Base-by-base conservation (phyloP, 2,113 vertebrate species). In the Amblyopsis rosae region DNA sequence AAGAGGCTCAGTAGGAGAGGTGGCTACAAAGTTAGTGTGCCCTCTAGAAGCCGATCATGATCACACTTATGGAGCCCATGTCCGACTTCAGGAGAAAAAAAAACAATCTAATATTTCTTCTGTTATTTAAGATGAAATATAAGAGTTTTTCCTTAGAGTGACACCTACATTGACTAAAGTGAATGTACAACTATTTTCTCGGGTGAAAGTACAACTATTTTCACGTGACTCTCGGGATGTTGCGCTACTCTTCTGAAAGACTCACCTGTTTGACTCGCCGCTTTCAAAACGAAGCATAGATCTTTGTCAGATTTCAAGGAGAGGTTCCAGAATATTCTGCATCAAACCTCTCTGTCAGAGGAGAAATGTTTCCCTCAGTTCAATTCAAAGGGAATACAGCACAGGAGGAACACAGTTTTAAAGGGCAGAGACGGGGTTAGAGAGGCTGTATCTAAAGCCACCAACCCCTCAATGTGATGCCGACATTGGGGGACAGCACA, bases 271-370 rank as follows among this genome's bases (percentile, higher is more conserved):
- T 73, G 82, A 80, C 74, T 41, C 35, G 65, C 59, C 60, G 66
- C 71, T 82, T 84, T 83, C 69, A 80, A 78, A 85, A 70, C 62
- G 68, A 64, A 75, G 75, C 69, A 82, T 71, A 76, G 73, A 87
- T 76, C 65, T 69, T 72, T 75, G 81, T 80, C 84, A 80, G 67
- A 85, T 82, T 72, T 57, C 59, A 60, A 64, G 75, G 70, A 81
- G 69, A 72, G 59, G 49, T 51, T 0, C 72, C 70, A 73, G 51
- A 70, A 75, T 76, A 79, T 77, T 65, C 57, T 2, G 8, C 75
- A 73, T 49, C 13, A 11, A n/a, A 26, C 73, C 79, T 66, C 74
- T 79, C 78, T 72, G 75, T 83, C 26, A 76, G 53, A 26, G 16
- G 45, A 63, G 67, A 69, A 72, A 82, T 76, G 17, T 81, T 62